Evolutionary conservation across 2,888 invertebrate species (phyloP).

Genomic region (Phyllotreta cruciferae): DNA sequence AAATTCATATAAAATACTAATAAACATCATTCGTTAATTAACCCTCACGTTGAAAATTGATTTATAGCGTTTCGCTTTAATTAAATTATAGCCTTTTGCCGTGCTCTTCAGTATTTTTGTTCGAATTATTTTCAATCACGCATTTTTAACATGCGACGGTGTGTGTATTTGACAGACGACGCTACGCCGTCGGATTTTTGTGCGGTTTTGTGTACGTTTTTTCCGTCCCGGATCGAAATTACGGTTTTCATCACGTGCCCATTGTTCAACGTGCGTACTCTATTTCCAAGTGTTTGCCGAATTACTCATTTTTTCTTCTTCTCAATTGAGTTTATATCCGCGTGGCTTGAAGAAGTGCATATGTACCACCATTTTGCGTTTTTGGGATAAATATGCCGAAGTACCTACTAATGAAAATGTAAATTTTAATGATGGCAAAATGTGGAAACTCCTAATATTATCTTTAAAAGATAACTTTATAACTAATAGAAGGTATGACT

Average conservation of each 20-base stretch:
- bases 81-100: conserved; percentile 36
- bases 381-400: no score
- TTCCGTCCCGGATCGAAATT: conserved; percentile 9
- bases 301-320: neutral
- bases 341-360: no score
- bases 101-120: conserved; percentile 26
- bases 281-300: neutral
- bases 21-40: conserved; percentile 22
- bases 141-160: conserved; percentile 26
- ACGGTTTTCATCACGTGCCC: conserved; percentile 20
- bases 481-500: no score
- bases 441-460: no score
- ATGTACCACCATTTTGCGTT: no score
- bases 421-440: no score
- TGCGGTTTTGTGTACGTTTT: conserved; percentile 7
- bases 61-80: conserved; percentile 34
- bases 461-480: no score
- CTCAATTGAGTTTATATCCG: neutral
- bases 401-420: no score
- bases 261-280: neutral
- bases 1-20: conserved; percentile 18
- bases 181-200: conserved; percentile 10
- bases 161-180: conserved; percentile 22
- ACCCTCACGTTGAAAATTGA: conserved; percentile 31
- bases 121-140: conserved; percentile 30